Evolutionary conservation across 2,113 vertebrate genomes (phyloP), one percentile per base, ranked within the genome.

Genomic region (Meriones unguiculatus): DNA sequence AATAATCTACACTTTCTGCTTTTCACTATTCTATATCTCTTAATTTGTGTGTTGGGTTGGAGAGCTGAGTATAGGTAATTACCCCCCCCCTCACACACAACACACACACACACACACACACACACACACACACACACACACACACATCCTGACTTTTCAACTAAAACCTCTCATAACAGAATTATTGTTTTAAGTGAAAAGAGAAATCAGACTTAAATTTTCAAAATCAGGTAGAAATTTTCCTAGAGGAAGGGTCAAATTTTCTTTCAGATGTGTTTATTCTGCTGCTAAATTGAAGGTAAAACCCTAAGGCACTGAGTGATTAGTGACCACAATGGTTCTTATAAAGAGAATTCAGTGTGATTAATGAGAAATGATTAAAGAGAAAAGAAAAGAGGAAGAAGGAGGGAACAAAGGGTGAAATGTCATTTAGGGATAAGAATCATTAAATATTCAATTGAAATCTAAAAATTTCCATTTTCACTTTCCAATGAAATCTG

Each of bases 401-500:
- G 24, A 50, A 30, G n/a, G 35, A 75, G 59, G 28, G 46, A 78
- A 28, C 32, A 67, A 70, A 93, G 90, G 28, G 17, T 77, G 7
- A 59, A 69, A 18, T 24, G 17, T 81, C 72, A 80, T 87, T 84
- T 91, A 41, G 65, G 50, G 62, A 89, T 15, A 76, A 17, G 59
- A 88, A 69, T 80, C 46, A 46, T 35, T 93, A 69, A 70, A 17
- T 64, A 81, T 91, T 72, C 57, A 75, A 52, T 93, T 96, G 82
- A 91, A 93, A 88, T 91, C 50, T 67, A 85, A 80, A 85, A 90
- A 13, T 62, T 88, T 73, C 50, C 57, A 52, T 93, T 17, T 94
- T 91, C 89, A 81, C n/a, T 78, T 91, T 87, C 17, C 7, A 82
- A 54, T 89, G 32, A 91, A 70, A 30, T 93, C 12, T 89, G 14